A percentile compares a stretch with the other conserved stretches of the same genome.
Conservation (phyloP, 2,888 invertebrate species). For the Myopa tessellatipennis region DNA sequence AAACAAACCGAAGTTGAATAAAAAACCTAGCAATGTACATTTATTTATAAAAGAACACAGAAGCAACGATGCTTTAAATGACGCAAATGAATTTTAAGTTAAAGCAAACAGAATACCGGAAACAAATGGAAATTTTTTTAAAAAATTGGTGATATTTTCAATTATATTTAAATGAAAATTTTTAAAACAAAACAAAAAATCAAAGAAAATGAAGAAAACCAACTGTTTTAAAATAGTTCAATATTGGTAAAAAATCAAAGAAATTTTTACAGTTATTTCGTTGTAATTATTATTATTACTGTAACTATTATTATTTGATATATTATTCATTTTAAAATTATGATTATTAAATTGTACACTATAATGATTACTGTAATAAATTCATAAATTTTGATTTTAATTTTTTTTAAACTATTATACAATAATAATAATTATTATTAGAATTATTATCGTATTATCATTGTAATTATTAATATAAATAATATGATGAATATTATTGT, state of each 20-base stretch:
- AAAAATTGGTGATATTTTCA: slow-evolving; percentile 48
- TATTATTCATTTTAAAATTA: not conserved
- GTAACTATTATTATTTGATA: not conserved
- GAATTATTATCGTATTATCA: not conserved
- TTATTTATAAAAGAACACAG: not conserved
- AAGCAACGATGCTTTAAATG: not conserved
- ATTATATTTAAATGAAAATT: slow-evolving; percentile 12
- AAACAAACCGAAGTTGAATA: not conserved
- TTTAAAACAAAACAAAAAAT: slow-evolving; percentile 5
- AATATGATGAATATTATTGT: not conserved
- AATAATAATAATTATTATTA: not conserved
- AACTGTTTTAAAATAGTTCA: too few relatives aligned
- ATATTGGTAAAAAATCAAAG: not conserved
- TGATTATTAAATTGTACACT: not conserved
- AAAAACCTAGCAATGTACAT: not conserved
- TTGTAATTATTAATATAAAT: not conserved
- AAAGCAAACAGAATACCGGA: slow-evolving; percentile 37
- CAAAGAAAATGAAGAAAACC: slow-evolving; percentile 14
- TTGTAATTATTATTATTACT: not conserved
- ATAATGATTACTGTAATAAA: too few relatives aligned
- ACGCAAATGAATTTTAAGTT: not conserved
- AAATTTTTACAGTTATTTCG: not conserved
- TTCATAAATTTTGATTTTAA: too few relatives aligned
- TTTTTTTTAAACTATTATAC: too few relatives aligned
- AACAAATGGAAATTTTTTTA: slow-evolving; percentile 21